Evolutionary conservation across 2,797 vertebrate species (phyloP).

Genomic region (Meriones psammophilus): DNA sequence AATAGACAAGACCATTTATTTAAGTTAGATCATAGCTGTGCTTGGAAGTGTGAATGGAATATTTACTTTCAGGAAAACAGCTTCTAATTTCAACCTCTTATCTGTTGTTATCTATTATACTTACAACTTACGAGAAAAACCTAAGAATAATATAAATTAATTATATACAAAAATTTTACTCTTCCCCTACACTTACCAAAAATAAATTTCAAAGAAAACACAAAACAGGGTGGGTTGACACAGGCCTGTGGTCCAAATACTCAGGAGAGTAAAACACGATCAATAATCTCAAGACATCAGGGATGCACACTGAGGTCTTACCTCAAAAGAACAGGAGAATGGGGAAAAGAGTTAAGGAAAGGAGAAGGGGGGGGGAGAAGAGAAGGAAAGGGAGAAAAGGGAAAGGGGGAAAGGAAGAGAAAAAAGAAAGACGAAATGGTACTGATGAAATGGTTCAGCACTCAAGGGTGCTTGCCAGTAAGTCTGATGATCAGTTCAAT

Average conservation of each 20-base stretch:
- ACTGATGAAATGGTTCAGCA: neutral
- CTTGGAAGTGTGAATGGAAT: neutral
- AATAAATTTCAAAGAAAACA: slow-evolving; percentile 22
- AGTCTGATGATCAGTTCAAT: neutral
- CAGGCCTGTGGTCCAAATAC: neutral
- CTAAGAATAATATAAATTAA: slow-evolving; percentile 42
- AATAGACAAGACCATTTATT: neutral
- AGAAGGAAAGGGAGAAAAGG: neutral
- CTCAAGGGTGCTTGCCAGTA: neutral
- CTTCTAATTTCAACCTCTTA: slow-evolving; percentile 44
- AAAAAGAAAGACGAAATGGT: neutral
- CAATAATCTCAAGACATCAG: neutral
- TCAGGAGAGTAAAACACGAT: neutral
- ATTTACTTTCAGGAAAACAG: slow-evolving; percentile 45
- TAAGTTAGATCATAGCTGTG: neutral
- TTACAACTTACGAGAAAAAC: slow-evolving; percentile 12
- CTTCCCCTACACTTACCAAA: slow-evolving; percentile 11
- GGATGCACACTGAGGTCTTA: neutral
- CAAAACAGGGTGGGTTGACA: neutral
- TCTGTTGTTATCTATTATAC: neutral
- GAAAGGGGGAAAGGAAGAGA: neutral
- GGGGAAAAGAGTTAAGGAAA: too few relatives aligned
- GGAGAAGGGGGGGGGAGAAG: too few relatives aligned
- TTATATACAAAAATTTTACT: slow-evolving; percentile 38
- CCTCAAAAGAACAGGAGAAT: neutral